Conservation (phyloP, 64 coral and sea anemone genomes). For the Dendronephthya gigantea region DNA sequence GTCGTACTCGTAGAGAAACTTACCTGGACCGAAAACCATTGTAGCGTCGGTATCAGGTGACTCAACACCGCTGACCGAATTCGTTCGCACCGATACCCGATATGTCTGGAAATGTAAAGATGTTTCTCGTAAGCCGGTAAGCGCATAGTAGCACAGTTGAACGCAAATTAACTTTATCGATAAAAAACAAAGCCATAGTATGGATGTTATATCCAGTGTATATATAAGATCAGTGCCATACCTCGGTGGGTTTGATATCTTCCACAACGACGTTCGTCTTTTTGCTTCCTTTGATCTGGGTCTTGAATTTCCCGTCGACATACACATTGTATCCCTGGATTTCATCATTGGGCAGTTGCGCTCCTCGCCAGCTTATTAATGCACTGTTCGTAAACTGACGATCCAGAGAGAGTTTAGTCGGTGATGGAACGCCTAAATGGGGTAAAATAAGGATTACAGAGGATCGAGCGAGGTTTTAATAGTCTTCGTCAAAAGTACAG, state of each 20-base stretch:
- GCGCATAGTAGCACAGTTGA: too few relatives aligned
- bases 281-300: conserved; percentile 61
- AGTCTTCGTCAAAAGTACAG: too few relatives aligned
- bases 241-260: conserved; percentile 69
- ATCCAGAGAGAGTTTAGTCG: conserved; percentile 54
- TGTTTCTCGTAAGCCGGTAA: too few relatives aligned
- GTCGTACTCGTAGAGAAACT: too few relatives aligned
- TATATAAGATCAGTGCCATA: conserved; percentile 4
- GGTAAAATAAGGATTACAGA: too few relatives aligned
- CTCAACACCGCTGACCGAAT: conserved; percentile 58
- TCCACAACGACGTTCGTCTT: conserved; percentile 85
- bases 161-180: too few relatives aligned
- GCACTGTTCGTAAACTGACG: conserved; percentile 73
- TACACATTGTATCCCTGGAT: conserved; percentile 89
- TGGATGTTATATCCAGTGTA: not conserved
- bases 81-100: conserved; percentile 75
- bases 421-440: conserved; percentile 64
- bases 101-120: conserved; percentile 62
- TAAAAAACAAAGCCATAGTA: too few relatives aligned
- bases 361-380: conserved; percentile 63
- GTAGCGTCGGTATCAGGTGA: conserved; percentile 62
- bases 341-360: conserved; percentile 53
- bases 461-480: too few relatives aligned
- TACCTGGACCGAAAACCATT: conserved; percentile 73
- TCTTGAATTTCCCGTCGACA: conserved; percentile 70